A percentile compares a stretch with the other conserved stretches of the same genome.
Conservation (phyloP, 2,888 invertebrate genomes). For the Ariolimax columbianus region DNA sequence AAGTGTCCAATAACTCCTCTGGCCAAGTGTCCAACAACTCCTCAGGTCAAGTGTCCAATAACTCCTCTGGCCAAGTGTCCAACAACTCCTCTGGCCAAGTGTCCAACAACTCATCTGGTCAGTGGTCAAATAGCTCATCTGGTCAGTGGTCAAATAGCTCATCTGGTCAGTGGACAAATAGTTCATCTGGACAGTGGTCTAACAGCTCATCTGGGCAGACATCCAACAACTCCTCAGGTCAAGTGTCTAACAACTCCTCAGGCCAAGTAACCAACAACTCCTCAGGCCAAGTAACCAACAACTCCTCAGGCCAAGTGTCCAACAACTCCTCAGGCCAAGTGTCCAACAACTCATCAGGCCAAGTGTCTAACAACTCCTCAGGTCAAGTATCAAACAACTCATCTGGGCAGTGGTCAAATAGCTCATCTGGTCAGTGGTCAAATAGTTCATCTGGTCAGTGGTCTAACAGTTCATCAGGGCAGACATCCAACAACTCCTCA, state of each 20-base stretch:
- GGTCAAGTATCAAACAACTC: not conserved
- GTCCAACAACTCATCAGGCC: not conserved
- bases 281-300: not conserved
- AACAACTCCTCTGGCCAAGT: not conserved
- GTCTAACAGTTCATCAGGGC: not conserved
- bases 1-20: not conserved
- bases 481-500: not conserved
- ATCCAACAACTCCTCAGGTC: not conserved
- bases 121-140: not conserved
- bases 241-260: not conserved
- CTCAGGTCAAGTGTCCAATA: not conserved
- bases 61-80: not conserved
- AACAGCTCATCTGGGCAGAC: not conserved
- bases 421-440: not conserved
- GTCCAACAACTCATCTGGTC: not conserved
- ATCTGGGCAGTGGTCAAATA: not conserved
- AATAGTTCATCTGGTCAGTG: not conserved
- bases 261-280: not conserved
- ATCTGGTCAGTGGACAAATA: not conserved
- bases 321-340: not conserved
- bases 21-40: not conserved
- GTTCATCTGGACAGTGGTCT: not conserved
- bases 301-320: not conserved
- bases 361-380: not conserved
- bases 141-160: not conserved